Conservation (phyloP, 2,888 invertebrate species). For the Rhorus exstirpatorius region DNA sequence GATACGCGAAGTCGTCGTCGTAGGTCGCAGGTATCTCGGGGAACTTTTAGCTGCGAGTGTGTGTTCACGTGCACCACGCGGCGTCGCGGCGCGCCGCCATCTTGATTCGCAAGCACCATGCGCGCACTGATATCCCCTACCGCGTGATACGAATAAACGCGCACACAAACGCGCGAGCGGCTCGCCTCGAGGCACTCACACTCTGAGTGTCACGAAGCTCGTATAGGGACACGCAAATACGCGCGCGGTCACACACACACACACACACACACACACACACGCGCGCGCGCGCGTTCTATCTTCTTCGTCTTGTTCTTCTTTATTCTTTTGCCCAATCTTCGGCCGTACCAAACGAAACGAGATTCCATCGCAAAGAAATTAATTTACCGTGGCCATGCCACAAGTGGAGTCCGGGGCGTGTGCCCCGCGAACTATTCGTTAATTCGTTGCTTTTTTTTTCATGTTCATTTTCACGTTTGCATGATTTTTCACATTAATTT, state of each 20-base stretch:
- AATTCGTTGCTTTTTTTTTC: not conserved
- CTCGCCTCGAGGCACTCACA: conserved; percentile 13
- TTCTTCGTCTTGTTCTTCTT: conserved; percentile 41
- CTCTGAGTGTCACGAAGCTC: conserved; percentile 8
- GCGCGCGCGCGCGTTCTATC: conserved; percentile 45
- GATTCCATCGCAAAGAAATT: conserved; percentile 49
- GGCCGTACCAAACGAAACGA: conserved; percentile 40
- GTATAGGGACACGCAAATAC: conserved; percentile 12
- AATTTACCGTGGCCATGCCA: conserved; percentile 37
- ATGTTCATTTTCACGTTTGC: not conserved
- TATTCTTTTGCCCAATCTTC: conserved; percentile 56
- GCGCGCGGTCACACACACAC: not conserved
- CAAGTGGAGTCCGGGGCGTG: conserved; percentile 39
- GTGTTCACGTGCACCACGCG: conserved; percentile 71
- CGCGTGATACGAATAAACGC: conserved; percentile 51
- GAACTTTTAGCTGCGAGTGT: conserved; percentile 66
- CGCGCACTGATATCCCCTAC: conserved; percentile 71
- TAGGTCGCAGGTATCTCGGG: conserved; percentile 62
- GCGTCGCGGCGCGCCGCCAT: conserved; percentile 69
- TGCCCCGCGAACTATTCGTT: conserved; percentile 28
- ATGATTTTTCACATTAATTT: not conserved
- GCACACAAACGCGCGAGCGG: conserved; percentile 6
- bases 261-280: conserved; percentile 33
- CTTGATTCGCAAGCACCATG: conserved; percentile 70
- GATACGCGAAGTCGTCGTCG: conserved; percentile 62